Percentiles rank a stretch among this genome's conserved stretches.
Evolutionary conservation across 2,113 vertebrate species (phyloP).

Genomic region (Butastur rufipennis): DNA sequence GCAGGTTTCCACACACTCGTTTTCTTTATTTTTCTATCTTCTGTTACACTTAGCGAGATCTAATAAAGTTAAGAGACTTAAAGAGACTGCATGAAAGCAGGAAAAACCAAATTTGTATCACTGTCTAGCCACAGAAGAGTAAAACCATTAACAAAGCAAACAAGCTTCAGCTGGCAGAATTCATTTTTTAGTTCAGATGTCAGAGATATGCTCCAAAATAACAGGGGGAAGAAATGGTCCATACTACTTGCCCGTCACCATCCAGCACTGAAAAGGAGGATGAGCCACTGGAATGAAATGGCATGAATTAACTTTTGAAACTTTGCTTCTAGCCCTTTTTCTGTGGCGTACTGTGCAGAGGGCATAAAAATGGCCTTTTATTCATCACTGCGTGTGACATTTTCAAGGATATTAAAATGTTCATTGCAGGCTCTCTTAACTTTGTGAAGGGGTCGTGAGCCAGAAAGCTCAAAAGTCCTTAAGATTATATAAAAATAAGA

Average conservation of each 20-base stretch:
- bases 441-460: not conserved
- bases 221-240: not conserved
- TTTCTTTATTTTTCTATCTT: not conserved
- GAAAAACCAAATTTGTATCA: not conserved
- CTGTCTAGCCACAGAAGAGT: not conserved
- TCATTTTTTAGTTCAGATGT: not conserved
- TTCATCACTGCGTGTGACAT: not conserved
- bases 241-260: not conserved
- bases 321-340: not conserved
- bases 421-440: not conserved
- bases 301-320: conserved; percentile 43
- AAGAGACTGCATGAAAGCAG: not conserved
- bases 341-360: not conserved
- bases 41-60: not conserved
- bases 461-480: not conserved
- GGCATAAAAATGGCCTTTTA: not conserved
- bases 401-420: not conserved
- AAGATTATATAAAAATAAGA: not conserved
- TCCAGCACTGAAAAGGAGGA: not conserved
- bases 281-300: not conserved
- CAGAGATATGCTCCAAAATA: not conserved
- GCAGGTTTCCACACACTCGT: not conserved
- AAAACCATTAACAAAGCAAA: not conserved
- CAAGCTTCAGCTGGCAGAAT: not conserved
- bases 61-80: not conserved